Evolutionary conservation across 2,797 vertebrate species (phyloP).

Genomic region (Orientallactaga sibirica): DNA sequence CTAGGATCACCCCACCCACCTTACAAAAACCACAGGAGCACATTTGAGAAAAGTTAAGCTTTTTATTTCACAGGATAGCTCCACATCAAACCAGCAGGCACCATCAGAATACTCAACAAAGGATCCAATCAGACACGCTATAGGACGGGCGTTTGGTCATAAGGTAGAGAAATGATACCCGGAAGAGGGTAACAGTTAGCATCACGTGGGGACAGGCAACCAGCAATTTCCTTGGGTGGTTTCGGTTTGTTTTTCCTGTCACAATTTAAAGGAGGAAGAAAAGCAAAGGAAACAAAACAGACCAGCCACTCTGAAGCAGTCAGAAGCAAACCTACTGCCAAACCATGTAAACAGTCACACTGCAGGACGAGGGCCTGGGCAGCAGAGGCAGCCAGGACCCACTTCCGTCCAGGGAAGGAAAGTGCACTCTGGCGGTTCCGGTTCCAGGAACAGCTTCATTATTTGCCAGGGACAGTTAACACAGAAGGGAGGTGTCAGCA

Average conservation of each 20-base stretch:
- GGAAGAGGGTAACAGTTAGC: slow-evolving; percentile 85
- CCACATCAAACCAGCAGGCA: slow-evolving; percentile 93
- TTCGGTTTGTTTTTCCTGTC: slow-evolving; percentile 80
- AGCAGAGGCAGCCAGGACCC: slow-evolving; percentile 69
- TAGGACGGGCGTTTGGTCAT: slow-evolving; percentile 91
- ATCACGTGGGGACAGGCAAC: slow-evolving; percentile 84
- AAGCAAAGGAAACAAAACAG: slow-evolving; percentile 77
- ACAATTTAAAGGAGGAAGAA: slow-evolving; percentile 61
- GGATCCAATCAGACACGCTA: slow-evolving; percentile 93
- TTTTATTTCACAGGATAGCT: slow-evolving; percentile 95
- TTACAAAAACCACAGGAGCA: slow-evolving; percentile 72
- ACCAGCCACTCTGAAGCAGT: slow-evolving; percentile 86
- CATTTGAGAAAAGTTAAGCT: slow-evolving; percentile 90
- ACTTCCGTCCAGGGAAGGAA: slow-evolving; percentile 83
- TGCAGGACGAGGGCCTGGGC: slow-evolving; percentile 85
- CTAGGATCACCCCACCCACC: not conserved
- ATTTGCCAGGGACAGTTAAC: slow-evolving; percentile 52
- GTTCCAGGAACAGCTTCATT: slow-evolving; percentile 56
- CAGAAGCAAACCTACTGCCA: slow-evolving; percentile 81
- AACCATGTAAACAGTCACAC: slow-evolving; percentile 87
- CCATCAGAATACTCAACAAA: slow-evolving; percentile 91
- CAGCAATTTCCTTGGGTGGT: slow-evolving; percentile 74
- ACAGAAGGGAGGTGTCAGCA: slow-evolving; percentile 43
- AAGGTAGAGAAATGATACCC: slow-evolving; percentile 90
- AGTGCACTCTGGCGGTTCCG: slow-evolving; percentile 78